Conservation (phyloP, 2,797 vertebrate species). For the Tachyglossus aculeatus region DNA sequence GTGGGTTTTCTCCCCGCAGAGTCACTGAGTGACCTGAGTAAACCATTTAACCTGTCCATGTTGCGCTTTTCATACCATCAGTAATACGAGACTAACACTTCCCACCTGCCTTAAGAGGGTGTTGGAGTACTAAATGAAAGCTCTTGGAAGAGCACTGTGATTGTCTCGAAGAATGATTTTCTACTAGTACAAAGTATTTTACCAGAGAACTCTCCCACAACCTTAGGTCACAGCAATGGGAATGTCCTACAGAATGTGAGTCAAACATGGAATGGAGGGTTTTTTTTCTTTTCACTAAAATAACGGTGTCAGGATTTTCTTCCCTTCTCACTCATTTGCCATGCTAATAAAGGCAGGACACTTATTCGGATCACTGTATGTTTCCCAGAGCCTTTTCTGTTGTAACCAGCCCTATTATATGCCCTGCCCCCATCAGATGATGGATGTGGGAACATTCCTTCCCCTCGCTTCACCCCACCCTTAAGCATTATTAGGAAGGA, state of each 20-base stretch:
- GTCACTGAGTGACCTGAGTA: background rate
- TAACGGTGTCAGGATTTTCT: constrained; percentile 24
- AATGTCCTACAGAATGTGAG: background rate
- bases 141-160: constrained; percentile 25
- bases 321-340: constrained; percentile 10
- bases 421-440: background rate
- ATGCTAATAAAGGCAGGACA: background rate
- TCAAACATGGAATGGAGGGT: background rate
- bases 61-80: background rate
- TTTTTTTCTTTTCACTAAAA: constrained; percentile 44
- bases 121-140: constrained; percentile 32
- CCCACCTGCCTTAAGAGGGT: background rate
- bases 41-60: background rate
- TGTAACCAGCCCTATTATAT: background rate
- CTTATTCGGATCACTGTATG: constrained; percentile 13
- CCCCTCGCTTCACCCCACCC: background rate
- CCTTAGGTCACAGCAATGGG: constrained; percentile 23
- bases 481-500: constrained; percentile 12
- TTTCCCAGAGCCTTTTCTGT: constrained; percentile 6
- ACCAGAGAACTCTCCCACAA: constrained; percentile 18
- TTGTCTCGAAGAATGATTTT: constrained; percentile 35
- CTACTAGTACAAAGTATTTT: constrained; percentile 38
- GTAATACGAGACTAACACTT: constrained; percentile 12
- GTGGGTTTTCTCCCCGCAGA: background rate
- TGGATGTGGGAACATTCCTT: background rate